Conservation (phyloP, 2,113 vertebrate species). For the Anarrhichthys ocellatus region DNA sequence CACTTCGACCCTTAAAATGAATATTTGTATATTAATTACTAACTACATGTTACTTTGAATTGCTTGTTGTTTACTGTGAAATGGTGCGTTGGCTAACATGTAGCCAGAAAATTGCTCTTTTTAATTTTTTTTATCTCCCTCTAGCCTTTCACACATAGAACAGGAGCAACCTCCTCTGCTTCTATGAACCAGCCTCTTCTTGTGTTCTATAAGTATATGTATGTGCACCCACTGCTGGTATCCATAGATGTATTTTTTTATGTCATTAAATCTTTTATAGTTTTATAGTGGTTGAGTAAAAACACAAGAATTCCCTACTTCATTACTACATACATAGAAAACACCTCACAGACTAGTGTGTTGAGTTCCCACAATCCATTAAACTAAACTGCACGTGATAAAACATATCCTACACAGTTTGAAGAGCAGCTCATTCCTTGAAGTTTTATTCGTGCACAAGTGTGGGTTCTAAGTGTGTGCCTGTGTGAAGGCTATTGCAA, state of each 20-base stretch:
- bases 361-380: not conserved
- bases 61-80: too few species aligned
- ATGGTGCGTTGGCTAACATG: too few species aligned
- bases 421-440: conserved; percentile 18
- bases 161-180: not conserved
- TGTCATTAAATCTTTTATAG: not conserved
- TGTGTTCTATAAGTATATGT: not conserved
- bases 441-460: conserved; percentile 9
- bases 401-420: conserved; percentile 27
- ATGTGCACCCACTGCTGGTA: not conserved
- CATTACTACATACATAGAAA: not conserved
- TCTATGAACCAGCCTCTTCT: not conserved
- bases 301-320: not conserved
- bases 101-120: not conserved
- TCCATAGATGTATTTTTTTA: not conserved
- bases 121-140: too few species aligned
- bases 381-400: conserved; percentile 18
- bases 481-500: conserved; percentile 29
- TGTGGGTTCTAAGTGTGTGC: not conserved
- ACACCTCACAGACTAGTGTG: not conserved
- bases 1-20: too few species aligned
- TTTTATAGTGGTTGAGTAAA: not conserved
- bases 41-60: too few species aligned
- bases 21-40: too few species aligned
- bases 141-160: too few species aligned